phyloP scores from a whole-genome alignment of 2,888 invertebrate genomes.

The Drosophila suboccidentalis region DNA sequence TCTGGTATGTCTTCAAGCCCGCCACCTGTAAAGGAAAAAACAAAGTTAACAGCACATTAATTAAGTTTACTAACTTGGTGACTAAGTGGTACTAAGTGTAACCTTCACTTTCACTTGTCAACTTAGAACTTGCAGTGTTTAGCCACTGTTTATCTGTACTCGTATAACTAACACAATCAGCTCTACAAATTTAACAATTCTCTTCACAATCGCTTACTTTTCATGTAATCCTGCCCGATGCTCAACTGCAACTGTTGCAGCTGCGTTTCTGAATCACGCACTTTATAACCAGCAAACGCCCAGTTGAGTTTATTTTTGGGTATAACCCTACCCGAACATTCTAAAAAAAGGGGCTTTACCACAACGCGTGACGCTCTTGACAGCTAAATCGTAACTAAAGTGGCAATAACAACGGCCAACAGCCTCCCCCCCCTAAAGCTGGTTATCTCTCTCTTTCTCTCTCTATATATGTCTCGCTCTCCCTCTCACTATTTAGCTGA shows the following conservation, averaged over 20 bases:
- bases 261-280: slow-evolving; percentile 63
- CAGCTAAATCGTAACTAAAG: slow-evolving; percentile 49
- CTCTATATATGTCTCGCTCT: neutral
- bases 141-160: neutral
- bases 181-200: neutral
- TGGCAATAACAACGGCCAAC: slow-evolving; percentile 39
- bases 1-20: slow-evolving; percentile 53
- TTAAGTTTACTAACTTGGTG: no score
- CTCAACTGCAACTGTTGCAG: slow-evolving; percentile 50
- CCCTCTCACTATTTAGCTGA: slow-evolving; percentile 6
- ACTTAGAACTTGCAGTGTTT: neutral
- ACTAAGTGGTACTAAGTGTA: neutral
- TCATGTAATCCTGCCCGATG: slow-evolving; percentile 41
- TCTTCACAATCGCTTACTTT: slow-evolving; percentile 50
- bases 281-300: slow-evolving; percentile 58
- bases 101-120: slow-evolving; percentile 6
- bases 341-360: slow-evolving; percentile 37
- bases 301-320: slow-evolving; percentile 61
- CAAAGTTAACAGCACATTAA: neutral
- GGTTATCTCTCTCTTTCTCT: slow-evolving; percentile 1
- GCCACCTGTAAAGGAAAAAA: slow-evolving; percentile 59
- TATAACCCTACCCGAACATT: slow-evolving; percentile 36
- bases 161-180: neutral
- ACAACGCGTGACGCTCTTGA: slow-evolving; percentile 42
- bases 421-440: slow-evolving; percentile 25